Base-by-base conservation (phyloP, 92 coral and sea anemone species). In the Zoanthus sansibaricus region DNA sequence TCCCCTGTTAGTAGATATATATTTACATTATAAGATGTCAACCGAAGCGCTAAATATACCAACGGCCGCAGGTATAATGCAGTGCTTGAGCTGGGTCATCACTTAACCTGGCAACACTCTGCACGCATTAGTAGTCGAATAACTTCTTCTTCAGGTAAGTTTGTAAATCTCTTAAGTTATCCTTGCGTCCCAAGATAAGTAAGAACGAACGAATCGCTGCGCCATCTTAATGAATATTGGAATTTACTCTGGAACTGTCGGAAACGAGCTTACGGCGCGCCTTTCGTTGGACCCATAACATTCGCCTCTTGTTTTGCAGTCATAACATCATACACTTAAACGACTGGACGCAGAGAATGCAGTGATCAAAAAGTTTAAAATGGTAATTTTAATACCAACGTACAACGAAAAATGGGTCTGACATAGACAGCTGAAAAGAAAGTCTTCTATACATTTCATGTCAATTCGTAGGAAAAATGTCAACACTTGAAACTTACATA, bases 41-140 rank as follows among this genome's bases (percentile, higher is more conserved):
- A 76, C 66, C 20, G 52, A 76, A 76, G 46, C 33, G 82, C 47
- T 76, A 76, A 76, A 76, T 76, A 76, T 49, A 76, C 66, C 44
- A 76, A n/a, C 49, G 42, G 62, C 45, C 30, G 12, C 69, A 5
- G 30, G 69, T 62, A 76, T 45, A 76, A 76, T 76, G 82, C 9
- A 12, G 59, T 8, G 4, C 6, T 51, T 74, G 49, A 74, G 55
- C 62, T 49, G 12, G 61, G 82, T 76, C 82, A 76, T 76, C 51
- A 31, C 64, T 49, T 76, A 25, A 76, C 51, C 82, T 49, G 46
- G 82, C 25, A 74, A 47, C 15, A 44, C 78, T 16, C 11, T 76
- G 42, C 82, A 49, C 9, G 51, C 44, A 56, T 44, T 51, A 6
- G 42, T 59, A 16, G n/a, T 30, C 61, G 82, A 20, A 56, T 21